Percentiles rank a stretch among this genome's conserved stretches.
phyloP scores from a whole-genome alignment of 2,113 vertebrate genomes.

The Phocoena sinus region DNA sequence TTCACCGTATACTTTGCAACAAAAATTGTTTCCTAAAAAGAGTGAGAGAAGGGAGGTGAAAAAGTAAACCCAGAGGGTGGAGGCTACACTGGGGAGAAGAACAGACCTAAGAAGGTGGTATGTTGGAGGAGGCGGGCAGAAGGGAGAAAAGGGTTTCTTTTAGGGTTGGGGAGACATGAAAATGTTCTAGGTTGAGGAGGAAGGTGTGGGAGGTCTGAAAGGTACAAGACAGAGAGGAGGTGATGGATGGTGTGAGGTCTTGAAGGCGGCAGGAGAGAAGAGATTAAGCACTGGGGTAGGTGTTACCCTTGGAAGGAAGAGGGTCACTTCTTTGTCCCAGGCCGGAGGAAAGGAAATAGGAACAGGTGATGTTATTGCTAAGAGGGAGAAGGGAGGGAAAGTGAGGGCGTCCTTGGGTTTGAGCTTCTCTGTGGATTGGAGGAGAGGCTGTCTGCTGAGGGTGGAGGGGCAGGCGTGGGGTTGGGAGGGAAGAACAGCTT shows the following conservation, averaged over 20 bases:
- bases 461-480: background rate
- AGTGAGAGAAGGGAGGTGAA: background rate
- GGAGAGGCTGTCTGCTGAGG: background rate
- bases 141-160: background rate
- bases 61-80: background rate
- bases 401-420: background rate
- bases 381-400: background rate
- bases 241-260: background rate
- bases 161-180: background rate
- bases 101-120: background rate
- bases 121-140: background rate
- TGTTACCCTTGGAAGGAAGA: background rate
- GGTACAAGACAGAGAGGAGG: background rate
- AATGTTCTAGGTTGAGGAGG: background rate
- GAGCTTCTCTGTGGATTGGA: background rate
- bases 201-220: background rate
- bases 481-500: background rate
- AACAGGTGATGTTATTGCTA: background rate
- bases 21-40: slow-evolving; percentile 23
- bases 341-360: background rate
- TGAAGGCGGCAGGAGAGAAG: background rate
- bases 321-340: background rate
- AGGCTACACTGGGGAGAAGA: background rate
- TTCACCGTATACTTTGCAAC: slow-evolving; percentile 4
- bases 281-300: background rate